Conservation (phyloP, 53 echinoderm and acorn worm genomes). For the Temnopleurus reevesii region DNA sequence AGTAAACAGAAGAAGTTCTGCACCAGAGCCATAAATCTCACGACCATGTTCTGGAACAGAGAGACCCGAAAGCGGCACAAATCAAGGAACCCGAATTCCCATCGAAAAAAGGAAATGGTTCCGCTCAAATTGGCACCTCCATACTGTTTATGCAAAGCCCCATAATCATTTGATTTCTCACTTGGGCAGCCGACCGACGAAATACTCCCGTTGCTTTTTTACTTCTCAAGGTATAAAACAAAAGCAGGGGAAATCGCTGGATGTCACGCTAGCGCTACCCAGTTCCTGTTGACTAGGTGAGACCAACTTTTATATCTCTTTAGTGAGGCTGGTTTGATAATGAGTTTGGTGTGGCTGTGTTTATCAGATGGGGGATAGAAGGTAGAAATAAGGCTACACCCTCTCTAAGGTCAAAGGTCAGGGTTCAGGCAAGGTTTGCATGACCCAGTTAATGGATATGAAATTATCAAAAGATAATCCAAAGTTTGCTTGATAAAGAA, state of each 20-base stretch:
- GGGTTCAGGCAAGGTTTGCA: neutral
- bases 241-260: conserved; percentile 15
- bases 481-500: too few species aligned
- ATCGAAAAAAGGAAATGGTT: conserved; percentile 22
- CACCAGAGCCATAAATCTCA: conserved; percentile 14
- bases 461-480: too few species aligned
- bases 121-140: conserved; percentile 27
- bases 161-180: conserved; percentile 49
- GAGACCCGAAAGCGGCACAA: conserved; percentile 14
- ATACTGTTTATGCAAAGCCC: conserved; percentile 31
- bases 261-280: conserved; percentile 16
- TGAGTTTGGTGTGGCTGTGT: conserved; percentile 12
- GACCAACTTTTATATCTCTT: neutral
- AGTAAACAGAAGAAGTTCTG: neutral
- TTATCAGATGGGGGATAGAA: neutral
- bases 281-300: neutral
- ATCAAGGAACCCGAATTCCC: neutral
- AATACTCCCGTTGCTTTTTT: neutral
- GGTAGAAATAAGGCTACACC: neutral
- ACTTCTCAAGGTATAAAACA: conserved; percentile 18
- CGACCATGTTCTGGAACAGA: conserved; percentile 30
- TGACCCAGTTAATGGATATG: conserved; percentile 12
- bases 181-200: conserved; percentile 36
- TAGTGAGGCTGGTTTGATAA: neutral
- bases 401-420: neutral